Evolutionary conservation across 1,140 invertebrate genomes (phyloP).

Genomic region (Plodia interpunctella): DNA sequence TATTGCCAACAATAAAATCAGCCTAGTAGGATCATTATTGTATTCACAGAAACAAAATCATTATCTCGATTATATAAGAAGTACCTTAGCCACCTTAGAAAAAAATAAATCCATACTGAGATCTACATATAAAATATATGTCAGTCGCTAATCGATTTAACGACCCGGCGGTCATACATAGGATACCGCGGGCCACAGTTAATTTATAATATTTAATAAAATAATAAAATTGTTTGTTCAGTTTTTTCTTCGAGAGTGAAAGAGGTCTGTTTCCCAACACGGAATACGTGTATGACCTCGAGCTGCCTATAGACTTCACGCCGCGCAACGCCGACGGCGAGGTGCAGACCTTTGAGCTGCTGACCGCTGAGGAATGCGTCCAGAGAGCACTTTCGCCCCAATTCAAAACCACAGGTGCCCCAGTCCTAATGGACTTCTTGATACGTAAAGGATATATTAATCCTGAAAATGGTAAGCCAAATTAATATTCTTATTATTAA

Average conservation of each 20-base stretch:
- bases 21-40: too few species aligned
- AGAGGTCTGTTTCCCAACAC: conserved; percentile 95
- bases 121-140: too few species aligned
- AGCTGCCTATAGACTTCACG: conserved; percentile 91
- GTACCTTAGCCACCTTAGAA: too few species aligned
- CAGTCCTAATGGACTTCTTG: conserved; percentile 93
- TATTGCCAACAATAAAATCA: too few species aligned
- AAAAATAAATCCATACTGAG: too few species aligned
- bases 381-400: conserved; percentile 87
- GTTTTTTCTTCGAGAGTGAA: conserved; percentile 94
- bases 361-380: conserved; percentile 88
- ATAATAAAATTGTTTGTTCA: conserved; percentile 50
- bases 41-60: too few species aligned
- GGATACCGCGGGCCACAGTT: too few species aligned
- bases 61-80: too few species aligned
- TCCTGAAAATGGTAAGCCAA: conserved; percentile 88
- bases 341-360: conserved; percentile 92
- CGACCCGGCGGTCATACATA: too few species aligned
- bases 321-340: conserved; percentile 95
- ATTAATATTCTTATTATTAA: too few species aligned
- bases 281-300: conserved; percentile 96
- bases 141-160: too few species aligned
- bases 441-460: conserved; percentile 93
- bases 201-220: too few species aligned
- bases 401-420: conserved; percentile 95